Base-by-base conservation (phyloP, 1,140 invertebrate species). In the Zaprionus gabonicus region DNA sequence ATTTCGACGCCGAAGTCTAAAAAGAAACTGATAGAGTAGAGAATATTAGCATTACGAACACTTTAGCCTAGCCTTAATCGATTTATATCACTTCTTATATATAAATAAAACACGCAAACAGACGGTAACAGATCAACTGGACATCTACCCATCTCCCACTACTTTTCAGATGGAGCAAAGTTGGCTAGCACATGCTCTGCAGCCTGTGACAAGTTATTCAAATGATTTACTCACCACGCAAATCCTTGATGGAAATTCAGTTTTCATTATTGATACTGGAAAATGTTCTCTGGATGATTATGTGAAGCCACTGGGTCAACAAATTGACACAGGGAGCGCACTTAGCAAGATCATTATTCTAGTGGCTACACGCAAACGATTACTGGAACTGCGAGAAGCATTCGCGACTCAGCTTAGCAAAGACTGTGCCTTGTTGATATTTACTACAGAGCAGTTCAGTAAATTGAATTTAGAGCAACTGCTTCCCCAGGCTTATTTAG, bases 1-100 rank as follows among this genome's bases (percentile, higher is more conserved):
- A 91, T 97, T 36, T 96, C 96, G 2, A 96, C 96, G 86, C 96
- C 96, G 38, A 96, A 96, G 88, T 95, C 94, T 70, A 92, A 93
- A 76, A 96, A 95, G 91, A 95, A 95, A 82, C 71, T 92, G 17
- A 77, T 92, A 66, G 81, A 91, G 12, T 91, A 87, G 63, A 31
- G 15, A 36, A n/a, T 44, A 23, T 17, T 64, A 77, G 55, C 25
- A 31, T 71, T 69, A 46, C 64, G 51, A 55, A 55, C 78, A 25
- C 10, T 41, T 46, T 87, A 82, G 82, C 46, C 17, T 17, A 75
- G 66, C 55, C 59, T 34, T 41, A 59, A 55, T 36, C 31, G 1
- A 80, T 59, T 60, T 77, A 60, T 70, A 77, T 64, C 44, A 20
- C 62, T 49, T 17, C 27, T 64, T 58, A 71, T 20, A 64, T 64